Evolutionary conservation across 2,113 vertebrate genomes (phyloP), one percentile per base, ranked within the genome.

Genomic region (Aptenodytes patagonicus): DNA sequence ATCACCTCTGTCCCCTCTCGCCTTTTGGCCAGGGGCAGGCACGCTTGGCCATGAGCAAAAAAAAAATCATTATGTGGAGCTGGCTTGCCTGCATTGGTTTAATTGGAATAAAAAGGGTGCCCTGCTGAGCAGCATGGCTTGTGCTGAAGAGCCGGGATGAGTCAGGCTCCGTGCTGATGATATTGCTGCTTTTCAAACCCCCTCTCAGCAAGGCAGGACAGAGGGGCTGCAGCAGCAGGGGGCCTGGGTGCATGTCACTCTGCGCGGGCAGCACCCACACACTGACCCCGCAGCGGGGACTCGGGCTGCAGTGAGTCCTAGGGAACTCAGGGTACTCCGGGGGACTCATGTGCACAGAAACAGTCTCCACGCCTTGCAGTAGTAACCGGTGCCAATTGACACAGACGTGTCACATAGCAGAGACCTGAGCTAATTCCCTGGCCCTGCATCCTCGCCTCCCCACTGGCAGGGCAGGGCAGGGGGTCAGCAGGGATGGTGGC

Each of bases 81-180:
- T 90, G 88, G 58, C 83, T 94, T 26, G 90, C 80, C 52, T 89
- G 47, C 2, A 5, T 46, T 94, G 8, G 46, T 55, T 94, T 95
- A 95, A 95, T 83, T 84, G 93, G 62, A 93, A 82, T 77, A 95
- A 94, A 97, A 89, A 20, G 75, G 61, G 94, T 77, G 76, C 70
- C 87, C 91, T 8, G 58, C 95, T 89, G 93, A 84, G 95, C 47
- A 4, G 91, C 89, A 90, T 52, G 20, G 80, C 92, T 78, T 92
- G 92, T 93, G 93, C 93, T 76, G 77, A 64, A 92, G 81, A 89
- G 91, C 83, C 1, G 38, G 87, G 93, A 93, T 96, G 95, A 95
- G 86, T 97, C 95, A 97, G 89, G 75, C 91, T 89, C 87, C 2
- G 2, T 87, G 93, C 81, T 1, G 94, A 82, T 97, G 84, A 76